phyloP scores from a whole-genome alignment of 2,888 invertebrate species.

The Serrognathus titanus region DNA sequence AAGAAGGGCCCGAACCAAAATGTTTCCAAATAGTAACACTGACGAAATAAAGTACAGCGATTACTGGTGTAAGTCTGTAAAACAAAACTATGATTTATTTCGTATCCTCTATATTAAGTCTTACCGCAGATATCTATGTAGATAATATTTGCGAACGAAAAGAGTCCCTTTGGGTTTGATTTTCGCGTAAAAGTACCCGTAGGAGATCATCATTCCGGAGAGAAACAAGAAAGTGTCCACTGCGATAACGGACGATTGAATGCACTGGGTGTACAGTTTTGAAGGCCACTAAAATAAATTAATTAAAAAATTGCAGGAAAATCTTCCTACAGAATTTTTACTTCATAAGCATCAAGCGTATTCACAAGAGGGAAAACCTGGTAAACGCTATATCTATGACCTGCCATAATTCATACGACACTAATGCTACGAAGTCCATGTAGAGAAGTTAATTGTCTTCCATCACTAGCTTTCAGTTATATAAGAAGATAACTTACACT shows the following conservation, averaged over 20 bases:
- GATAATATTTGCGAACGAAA: conserved; percentile 7
- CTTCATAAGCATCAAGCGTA: background rate
- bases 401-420: background rate
- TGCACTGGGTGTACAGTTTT: background rate
- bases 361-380: background rate
- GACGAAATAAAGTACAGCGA: conserved; percentile 14
- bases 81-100: too few species aligned
- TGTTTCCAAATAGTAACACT: conserved; percentile 4
- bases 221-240: conserved; percentile 19
- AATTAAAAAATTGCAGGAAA: too few species aligned
- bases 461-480: background rate
- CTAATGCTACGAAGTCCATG: background rate
- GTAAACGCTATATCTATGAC: background rate
- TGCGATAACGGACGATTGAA: conserved; percentile 11
- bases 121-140: conserved; percentile 9
- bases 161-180: conserved; percentile 4
- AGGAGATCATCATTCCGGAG: conserved; percentile 13
- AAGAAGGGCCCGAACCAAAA: background rate
- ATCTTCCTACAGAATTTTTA: too few species aligned
- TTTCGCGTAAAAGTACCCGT: conserved; percentile 11
- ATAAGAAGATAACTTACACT: too few species aligned
- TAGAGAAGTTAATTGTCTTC: background rate
- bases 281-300: conserved; percentile 1
- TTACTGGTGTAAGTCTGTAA: conserved; percentile 12
- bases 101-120: background rate